A percentile compares a stretch with the other conserved stretches of the same genome.
phyloP scores from a whole-genome alignment of 1,140 invertebrate genomes.

The Microplitis mediator region DNA sequence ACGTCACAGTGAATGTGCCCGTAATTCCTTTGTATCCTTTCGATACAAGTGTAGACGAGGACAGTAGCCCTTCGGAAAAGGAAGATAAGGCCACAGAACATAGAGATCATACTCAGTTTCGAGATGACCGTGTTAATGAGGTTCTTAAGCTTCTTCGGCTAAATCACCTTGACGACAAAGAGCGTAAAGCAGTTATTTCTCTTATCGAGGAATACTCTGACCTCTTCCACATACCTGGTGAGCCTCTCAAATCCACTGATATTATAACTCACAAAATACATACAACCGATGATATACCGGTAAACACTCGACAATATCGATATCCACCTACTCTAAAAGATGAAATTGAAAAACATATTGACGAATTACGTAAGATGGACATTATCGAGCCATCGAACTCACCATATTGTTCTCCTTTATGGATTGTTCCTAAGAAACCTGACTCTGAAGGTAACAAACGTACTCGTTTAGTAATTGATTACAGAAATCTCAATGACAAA shows the following conservation, averaged over 20 bases:
- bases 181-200: background rate
- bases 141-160: background rate
- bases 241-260: conserved; percentile 11
- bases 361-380: conserved; percentile 35
- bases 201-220: background rate
- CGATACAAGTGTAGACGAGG: background rate
- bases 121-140: background rate
- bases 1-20: background rate
- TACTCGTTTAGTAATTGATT: conserved; percentile 16
- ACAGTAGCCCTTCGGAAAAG: background rate
- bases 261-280: conserved; percentile 32
- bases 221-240: conserved; percentile 11
- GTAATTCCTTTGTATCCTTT: background rate
- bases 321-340: conserved; percentile 25
- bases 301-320: conserved; percentile 33
- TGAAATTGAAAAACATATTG: conserved; percentile 34
- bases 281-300: conserved; percentile 30
- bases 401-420: conserved; percentile 33
- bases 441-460: conserved; percentile 25
- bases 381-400: conserved; percentile 40
- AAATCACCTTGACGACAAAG: background rate
- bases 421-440: conserved; percentile 30
- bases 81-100: background rate
- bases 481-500: background rate
- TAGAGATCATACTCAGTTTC: background rate